phyloP scores from a whole-genome alignment of 2,113 vertebrate genomes.

The Donacobius atricapilla region DNA sequence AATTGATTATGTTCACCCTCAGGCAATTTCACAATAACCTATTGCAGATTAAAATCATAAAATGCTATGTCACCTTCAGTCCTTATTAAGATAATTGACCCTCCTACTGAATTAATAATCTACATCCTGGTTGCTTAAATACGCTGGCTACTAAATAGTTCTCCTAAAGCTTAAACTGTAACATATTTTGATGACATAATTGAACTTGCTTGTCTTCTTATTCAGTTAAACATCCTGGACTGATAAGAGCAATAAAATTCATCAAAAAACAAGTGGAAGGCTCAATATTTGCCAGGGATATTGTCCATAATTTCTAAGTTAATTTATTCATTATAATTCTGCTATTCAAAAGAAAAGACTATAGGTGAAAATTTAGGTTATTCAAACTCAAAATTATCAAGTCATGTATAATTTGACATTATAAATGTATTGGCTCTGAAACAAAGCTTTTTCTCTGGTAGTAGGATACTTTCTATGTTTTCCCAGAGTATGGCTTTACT shows the following conservation, averaged over 20 bases:
- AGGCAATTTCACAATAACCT: constrained; percentile 33
- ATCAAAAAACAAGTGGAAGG: neutral
- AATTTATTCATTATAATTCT: neutral
- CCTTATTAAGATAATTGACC: constrained; percentile 39
- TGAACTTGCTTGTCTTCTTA: neutral
- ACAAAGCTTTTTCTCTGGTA: neutral
- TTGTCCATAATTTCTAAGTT: neutral
- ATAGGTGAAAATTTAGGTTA: constrained; percentile 5
- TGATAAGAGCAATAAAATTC: neutral
- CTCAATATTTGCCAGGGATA: neutral
- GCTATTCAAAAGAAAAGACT: neutral
- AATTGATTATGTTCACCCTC: constrained; percentile 32
- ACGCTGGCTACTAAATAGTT: neutral
- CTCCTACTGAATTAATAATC: constrained; percentile 46
- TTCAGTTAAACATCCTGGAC: neutral
- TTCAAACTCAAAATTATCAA: neutral
- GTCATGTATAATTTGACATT: neutral
- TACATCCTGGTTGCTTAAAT: constrained; percentile 19
- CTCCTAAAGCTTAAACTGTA: neutral
- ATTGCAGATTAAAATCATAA: constrained; percentile 46
- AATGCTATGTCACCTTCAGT: constrained; percentile 18
- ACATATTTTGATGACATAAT: neutral
- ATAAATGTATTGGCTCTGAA: constrained; percentile 9
- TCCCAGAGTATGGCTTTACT: neutral
- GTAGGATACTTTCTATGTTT: neutral